Conservation (phyloP, 2,888 invertebrate species). For the Orthonychiurus folsomi region DNA sequence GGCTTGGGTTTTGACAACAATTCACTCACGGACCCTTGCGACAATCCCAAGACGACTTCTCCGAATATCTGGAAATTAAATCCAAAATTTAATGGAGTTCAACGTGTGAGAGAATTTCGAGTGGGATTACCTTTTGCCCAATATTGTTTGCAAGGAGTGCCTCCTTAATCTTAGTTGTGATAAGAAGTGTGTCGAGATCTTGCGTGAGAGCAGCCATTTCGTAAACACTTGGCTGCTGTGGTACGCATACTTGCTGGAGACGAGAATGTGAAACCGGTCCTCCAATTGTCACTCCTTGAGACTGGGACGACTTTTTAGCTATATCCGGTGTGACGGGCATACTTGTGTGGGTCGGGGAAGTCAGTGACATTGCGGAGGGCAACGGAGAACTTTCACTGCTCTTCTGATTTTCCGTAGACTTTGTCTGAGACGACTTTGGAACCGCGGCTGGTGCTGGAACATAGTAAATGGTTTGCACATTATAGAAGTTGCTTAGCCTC, state of each 20-base stretch:
- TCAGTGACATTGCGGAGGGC: constrained; percentile 49
- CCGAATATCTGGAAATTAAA: constrained; percentile 67
- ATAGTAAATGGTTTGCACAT: constrained; percentile 9
- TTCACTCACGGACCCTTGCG: constrained; percentile 95
- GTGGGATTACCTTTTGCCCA: constrained; percentile 86
- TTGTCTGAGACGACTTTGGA: constrained; percentile 39
- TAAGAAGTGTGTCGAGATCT: constrained; percentile 90
- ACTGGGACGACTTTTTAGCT: constrained; percentile 31
- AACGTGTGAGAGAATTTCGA: constrained; percentile 9
- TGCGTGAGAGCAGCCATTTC: constrained; percentile 95
- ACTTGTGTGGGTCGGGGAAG: constrained; percentile 38
- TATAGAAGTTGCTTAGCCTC: background rate
- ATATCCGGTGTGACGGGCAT: constrained; percentile 27
- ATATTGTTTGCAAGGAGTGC: constrained; percentile 92
- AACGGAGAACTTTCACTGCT: constrained; percentile 45
- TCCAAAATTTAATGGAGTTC: background rate
- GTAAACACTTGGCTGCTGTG: constrained; percentile 78
- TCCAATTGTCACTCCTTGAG: constrained; percentile 28
- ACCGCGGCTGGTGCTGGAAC: constrained; percentile 37
- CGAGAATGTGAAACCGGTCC: too few relatives aligned
- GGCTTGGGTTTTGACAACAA: constrained; percentile 95
- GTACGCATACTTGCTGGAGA: constrained; percentile 35
- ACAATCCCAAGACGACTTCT: constrained; percentile 90
- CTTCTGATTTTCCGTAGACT: constrained; percentile 36
- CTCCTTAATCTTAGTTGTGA: constrained; percentile 94